Evolutionary conservation across 2,797 vertebrate species (phyloP), one percentile per base, ranked within the genome.

Genomic region (Carapus acus): DNA sequence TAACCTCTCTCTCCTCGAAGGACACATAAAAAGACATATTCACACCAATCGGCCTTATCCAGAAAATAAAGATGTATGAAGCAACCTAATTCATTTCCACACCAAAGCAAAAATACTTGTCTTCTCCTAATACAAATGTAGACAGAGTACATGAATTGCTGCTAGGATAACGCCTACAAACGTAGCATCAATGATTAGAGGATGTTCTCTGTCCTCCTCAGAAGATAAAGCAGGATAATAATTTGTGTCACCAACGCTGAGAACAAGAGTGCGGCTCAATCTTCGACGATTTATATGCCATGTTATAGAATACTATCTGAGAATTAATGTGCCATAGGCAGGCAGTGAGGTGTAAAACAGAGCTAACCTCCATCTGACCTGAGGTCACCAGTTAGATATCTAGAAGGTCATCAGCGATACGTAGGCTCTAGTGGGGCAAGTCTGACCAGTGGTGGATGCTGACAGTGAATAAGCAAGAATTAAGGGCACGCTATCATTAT

Each of bases 301-400:
- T 15, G 17, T 69, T 55, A 60, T 7, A 65, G 48, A 39, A 29
- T 39, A 43, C 46, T 34, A 46, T 44, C 38, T 45, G 43, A 45
- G 58, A 57, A 66, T 77, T 77, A 78, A 36, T 33, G 69, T 65
- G 57, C 52, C 52, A 61, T 56, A 46, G 37, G 51, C 52, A 55
- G 33, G 41, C 67, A 65, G 46, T 45, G 66, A 50, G 56, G 59
- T 79, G 74, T 74, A 43, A 79, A 80, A 79, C 63, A 21, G 56
- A n/a, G n/a, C n/a, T 53, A 61, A 70, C 67, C 72, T 67, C 76
- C 67, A 58, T 70, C 63, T 75, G 64, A 73, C 54, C 65, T 43
- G 59, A 49, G 73, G 66, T 71, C 67, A 71, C 62, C 23, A 33
- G 52, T 49, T 40, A 15, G 23, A 67, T 41, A 45, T 22, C 40